Conservation (phyloP, 2,888 invertebrate genomes). For the Abscondita cerata region DNA sequence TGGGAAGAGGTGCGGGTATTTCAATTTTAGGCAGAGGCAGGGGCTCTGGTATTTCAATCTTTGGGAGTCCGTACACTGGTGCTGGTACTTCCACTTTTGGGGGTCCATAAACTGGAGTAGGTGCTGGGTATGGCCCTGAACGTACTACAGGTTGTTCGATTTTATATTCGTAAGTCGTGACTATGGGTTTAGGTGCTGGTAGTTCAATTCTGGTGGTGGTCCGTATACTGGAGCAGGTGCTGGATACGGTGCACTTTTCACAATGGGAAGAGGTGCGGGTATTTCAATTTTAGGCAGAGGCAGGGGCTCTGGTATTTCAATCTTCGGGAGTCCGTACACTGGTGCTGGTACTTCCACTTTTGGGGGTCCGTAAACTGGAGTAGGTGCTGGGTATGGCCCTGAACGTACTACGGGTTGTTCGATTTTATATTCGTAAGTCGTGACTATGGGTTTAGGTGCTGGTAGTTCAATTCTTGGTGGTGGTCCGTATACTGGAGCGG, state of each 20-base stretch:
- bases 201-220: conserved; percentile 1
- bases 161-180: conserved; percentile 5
- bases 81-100: conserved; percentile 4
- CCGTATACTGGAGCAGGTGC: conserved; percentile 11
- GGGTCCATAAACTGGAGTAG: conserved; percentile 3
- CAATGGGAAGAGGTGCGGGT: conserved; percentile 1
- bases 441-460: background rate
- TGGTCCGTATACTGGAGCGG: background rate
- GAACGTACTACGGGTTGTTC: conserved; percentile 2
- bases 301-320: conserved; percentile 2
- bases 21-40: conserved; percentile 1
- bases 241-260: conserved; percentile 7
- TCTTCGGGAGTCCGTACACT: background rate
- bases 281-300: background rate
- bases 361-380: background rate
- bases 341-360: conserved; percentile 1
- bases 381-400: conserved; percentile 2
- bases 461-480: background rate
- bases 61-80: conserved; percentile 12
- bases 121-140: conserved; percentile 6
- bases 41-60: conserved; percentile 8
- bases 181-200: conserved; percentile 5
- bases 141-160: background rate
- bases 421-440: conserved; percentile 7
- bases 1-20: background rate